A percentile compares a stretch with the other conserved stretches of the same genome.
Evolutionary conservation across 2,888 invertebrate genomes (phyloP).

Genomic region (Epinotia nisella): DNA sequence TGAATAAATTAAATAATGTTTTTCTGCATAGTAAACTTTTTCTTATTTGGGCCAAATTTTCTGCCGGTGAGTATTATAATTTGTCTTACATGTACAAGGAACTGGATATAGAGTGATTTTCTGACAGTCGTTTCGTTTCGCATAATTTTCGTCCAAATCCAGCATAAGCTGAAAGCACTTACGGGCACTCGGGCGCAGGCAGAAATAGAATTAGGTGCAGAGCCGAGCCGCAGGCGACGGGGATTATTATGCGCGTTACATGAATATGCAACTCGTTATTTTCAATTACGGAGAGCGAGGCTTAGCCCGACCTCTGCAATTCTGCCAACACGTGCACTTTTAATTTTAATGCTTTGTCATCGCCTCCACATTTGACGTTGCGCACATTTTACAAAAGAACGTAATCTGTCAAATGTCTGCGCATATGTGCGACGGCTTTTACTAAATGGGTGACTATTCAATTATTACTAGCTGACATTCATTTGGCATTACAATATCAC

Average conservation of each 20-base stretch:
- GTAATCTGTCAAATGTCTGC: constrained; percentile 40
- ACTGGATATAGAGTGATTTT: constrained; percentile 42
- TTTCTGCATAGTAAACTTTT: no score
- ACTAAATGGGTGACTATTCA: constrained; percentile 34
- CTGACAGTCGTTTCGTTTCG: constrained; percentile 37
- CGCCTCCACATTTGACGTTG: constrained; percentile 56
- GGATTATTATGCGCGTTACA: constrained; percentile 60
- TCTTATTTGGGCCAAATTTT: no score
- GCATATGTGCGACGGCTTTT: constrained; percentile 36
- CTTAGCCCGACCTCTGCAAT: constrained; percentile 59
- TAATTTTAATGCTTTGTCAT: constrained; percentile 67
- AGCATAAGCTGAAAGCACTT: constrained; percentile 53
- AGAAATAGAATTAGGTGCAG: constrained; percentile 57
- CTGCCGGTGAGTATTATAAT: no score
- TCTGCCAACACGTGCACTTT: constrained; percentile 63
- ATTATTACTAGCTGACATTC: constrained; percentile 21
- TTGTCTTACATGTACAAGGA: not conserved
- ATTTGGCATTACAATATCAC: constrained; percentile 3
- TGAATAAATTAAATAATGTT: no score
- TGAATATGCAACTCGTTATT: constrained; percentile 78
- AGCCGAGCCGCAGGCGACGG: constrained; percentile 52
- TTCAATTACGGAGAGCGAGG: constrained; percentile 70
- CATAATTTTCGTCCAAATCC: constrained; percentile 49
- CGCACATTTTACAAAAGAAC: constrained; percentile 48
- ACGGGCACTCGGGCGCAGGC: constrained; percentile 49